These are phyloP conservation scores for Chaetodon trifascialis DNA, from an alignment of 2,113 vertebrate genomes.

Conservation along the genomic window DNA sequence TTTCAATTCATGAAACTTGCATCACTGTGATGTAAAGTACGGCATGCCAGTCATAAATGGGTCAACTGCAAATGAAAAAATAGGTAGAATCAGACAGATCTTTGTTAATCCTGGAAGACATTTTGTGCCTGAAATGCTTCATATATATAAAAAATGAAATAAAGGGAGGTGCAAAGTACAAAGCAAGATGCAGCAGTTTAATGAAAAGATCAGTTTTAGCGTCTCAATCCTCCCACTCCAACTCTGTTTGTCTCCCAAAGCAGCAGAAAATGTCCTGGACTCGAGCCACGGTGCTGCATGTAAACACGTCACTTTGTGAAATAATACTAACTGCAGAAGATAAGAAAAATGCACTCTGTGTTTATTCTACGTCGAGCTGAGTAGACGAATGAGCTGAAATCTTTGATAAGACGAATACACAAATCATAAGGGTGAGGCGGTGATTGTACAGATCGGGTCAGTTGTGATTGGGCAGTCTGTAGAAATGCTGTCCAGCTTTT, in stretches of 20 bases:
- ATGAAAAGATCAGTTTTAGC: neutral
- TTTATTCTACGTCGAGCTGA: conserved; percentile 1
- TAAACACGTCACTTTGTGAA: conserved; percentile 21
- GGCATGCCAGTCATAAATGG: neutral
- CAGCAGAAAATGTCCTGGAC: neutral
- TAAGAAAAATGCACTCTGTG: neutral
- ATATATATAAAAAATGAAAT: too few species aligned
- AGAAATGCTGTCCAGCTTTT: conserved; percentile 32
- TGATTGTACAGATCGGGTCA: conserved; percentile 9
- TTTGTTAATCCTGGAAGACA: neutral
- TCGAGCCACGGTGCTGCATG: neutral
- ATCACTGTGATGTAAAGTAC: neutral
- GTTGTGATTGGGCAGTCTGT: conserved; percentile 17
- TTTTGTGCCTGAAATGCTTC: neutral
- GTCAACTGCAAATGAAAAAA: neutral
- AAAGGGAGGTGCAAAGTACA: too few species aligned
- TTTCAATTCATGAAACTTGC: neutral
- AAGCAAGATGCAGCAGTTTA: neutral
- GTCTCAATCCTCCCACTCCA: neutral
- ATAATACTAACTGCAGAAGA: neutral
- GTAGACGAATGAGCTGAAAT: neutral
- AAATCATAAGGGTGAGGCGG: conserved; percentile 8
- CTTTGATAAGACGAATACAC: conserved; percentile 15
- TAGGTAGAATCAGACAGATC: neutral
- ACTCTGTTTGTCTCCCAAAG: conserved; percentile 1